Evolutionary conservation across 2,113 vertebrate genomes (phyloP), one percentile per base, ranked within the genome.

Genomic region (Planiliza haematocheilus): DNA sequence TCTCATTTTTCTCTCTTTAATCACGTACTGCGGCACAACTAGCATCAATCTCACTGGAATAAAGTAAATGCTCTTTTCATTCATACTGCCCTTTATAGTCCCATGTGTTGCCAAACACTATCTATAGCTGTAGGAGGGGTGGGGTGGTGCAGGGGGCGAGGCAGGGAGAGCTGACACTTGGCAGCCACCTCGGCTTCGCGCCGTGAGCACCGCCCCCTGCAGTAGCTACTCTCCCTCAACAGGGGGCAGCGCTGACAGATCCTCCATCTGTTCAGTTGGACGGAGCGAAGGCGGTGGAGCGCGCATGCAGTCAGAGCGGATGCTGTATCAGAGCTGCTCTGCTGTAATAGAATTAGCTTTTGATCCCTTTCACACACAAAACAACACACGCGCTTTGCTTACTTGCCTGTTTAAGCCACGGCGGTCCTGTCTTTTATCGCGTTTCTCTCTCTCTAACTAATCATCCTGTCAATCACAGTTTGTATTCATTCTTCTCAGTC

Each of bases 251-350:
- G 34, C 86, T 80, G 21, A 71, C 77, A 7, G 82, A 74, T 64
- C 72, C 65, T 78, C 85, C 86, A 89, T 91, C 86, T 91, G 87
- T 87, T 89, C 79, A 82, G 42, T 83, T 77, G 83, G 72, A 79
- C 61, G 20, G 43, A 55, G 46, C 52, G 59, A 59, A 77, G 56
- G 73, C 67, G 18, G 75, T 7, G 42, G 53, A 63, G 56, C 39
- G 21, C 36, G 43, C 18, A 14, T 53, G 57, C 10, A 2, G 43
- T 59, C 61, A 50, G 48, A 57, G 77, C 8, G 38, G 59, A 79
- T 37, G 69, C 48, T 74, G 46, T 38, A 55, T 60, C 65, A 43
- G 17, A 34, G 52, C 63, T 1, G 13, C 53, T 72, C 21, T 70
- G 53, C 56, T 50, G n/a, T 49, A 16, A 36, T 17, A 8, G 11